Percentiles rank a stretch among this genome's conserved stretches.
These are phyloP conservation scores for Pyrrhosoma nymphula DNA, from an alignment of 2,888 invertebrate species.

Conservation along the genomic window DNA sequence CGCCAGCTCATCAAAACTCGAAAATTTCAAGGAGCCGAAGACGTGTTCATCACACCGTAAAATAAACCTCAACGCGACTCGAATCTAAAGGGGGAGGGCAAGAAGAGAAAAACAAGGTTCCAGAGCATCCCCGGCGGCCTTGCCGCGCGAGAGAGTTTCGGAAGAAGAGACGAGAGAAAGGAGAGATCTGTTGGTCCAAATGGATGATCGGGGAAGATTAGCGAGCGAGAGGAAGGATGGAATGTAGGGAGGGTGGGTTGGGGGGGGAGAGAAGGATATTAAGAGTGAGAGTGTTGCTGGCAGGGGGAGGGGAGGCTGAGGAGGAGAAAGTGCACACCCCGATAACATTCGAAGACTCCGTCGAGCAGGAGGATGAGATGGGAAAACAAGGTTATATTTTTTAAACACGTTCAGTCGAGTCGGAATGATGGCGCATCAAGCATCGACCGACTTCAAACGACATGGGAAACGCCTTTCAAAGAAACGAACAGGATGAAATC, in stretches of 20 bases:
- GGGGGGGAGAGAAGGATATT: not conserved
- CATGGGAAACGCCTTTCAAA: not conserved
- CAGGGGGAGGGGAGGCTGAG: not conserved
- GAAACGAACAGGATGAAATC: too few relatives aligned
- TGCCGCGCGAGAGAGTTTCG: not conserved
- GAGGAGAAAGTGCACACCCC: constrained; percentile 28
- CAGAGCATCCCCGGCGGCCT: not conserved
- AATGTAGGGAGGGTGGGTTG: not conserved
- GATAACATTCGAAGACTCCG: not conserved
- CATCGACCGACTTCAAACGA: not conserved
- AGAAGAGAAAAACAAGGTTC: not conserved
- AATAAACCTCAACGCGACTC: not conserved
- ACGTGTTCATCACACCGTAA: not conserved
- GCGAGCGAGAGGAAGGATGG: not conserved
- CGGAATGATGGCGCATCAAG: too few relatives aligned
- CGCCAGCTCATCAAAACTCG: too few relatives aligned
- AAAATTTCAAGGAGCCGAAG: not conserved
- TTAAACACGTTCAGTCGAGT: not conserved
- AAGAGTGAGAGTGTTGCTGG: not conserved
- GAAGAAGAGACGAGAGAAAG: not conserved
- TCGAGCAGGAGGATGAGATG: not conserved
- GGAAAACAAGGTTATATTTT: not conserved
- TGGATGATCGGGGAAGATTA: too few relatives aligned
- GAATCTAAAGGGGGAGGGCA: not conserved
- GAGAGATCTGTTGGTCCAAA: not conserved